Evolutionary conservation across 2,113 vertebrate genomes (phyloP).

Genomic region (Gila orcuttii): DNA sequence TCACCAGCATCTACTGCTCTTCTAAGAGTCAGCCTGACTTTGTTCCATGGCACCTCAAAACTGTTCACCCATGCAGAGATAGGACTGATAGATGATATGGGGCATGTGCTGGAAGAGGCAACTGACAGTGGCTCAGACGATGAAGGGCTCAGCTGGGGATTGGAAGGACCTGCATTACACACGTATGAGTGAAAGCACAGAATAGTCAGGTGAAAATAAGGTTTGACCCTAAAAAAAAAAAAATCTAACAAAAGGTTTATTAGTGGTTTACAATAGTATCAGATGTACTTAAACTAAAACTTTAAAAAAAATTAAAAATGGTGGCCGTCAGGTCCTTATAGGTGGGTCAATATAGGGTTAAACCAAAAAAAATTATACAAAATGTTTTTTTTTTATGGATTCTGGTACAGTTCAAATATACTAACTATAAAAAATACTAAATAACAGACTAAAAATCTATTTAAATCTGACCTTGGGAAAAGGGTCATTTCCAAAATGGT

Average conservation of each 20-base stretch:
- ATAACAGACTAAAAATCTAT: background rate
- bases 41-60: constrained; percentile 15
- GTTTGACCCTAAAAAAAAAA: too few species aligned
- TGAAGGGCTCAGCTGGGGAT: background rate
- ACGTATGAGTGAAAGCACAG: too few species aligned
- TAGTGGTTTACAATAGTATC: background rate
- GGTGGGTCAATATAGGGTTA: background rate
- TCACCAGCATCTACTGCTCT: constrained; percentile 3
- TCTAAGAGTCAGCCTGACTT: constrained; percentile 2
- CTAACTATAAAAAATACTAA: background rate
- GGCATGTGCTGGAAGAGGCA: background rate
- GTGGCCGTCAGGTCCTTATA: background rate
- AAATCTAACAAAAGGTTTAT: background rate
- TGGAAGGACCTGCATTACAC: background rate
- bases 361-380: background rate
- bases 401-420: background rate
- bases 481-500: background rate
- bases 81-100: background rate
- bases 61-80: background rate
- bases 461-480: constrained; percentile 7
- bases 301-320: background rate
- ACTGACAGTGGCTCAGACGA: background rate
- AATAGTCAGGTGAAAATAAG: too few species aligned
- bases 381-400: background rate
- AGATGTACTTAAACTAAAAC: background rate